Evolutionary conservation across 2,113 vertebrate genomes (phyloP).

Genomic region (Psephotus haematonotus): DNA sequence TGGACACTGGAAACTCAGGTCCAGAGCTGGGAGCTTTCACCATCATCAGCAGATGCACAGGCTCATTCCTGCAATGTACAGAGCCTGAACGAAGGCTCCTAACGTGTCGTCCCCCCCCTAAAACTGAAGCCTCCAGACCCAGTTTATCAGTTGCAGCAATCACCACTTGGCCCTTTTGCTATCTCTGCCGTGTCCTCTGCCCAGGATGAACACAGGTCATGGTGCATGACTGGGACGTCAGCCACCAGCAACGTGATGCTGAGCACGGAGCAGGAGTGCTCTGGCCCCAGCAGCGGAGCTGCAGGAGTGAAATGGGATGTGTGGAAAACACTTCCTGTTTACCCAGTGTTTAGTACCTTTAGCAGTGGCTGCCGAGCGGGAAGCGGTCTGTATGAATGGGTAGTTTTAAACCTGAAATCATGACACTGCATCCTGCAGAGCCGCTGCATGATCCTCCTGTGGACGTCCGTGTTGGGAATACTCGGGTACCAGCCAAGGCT

Average conservation of each 20-base stretch:
- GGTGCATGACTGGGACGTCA: fast-evolving
- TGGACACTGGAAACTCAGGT: background rate
- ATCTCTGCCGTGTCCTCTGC: background rate
- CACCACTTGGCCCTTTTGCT: background rate
- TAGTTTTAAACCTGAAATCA: background rate
- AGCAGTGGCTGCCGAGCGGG: background rate
- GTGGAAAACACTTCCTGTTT: constrained; percentile 16
- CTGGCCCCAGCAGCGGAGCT: background rate
- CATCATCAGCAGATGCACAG: background rate
- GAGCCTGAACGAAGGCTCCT: background rate
- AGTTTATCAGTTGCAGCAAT: background rate
- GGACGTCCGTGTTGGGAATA: background rate
- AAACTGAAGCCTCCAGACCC: background rate
- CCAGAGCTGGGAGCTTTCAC: background rate
- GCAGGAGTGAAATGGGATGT: background rate
- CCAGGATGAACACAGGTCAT: background rate
- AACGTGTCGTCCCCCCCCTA: background rate
- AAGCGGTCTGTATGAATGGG: fast-evolving
- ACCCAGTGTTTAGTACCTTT: background rate
- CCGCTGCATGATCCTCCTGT: fast-evolving
- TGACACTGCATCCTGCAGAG: background rate
- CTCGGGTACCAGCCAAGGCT: background rate
- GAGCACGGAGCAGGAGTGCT: fast-evolving
- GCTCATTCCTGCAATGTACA: background rate
- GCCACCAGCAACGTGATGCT: background rate